Evolutionary conservation across 2,888 invertebrate species (phyloP).

Genomic region (Troilus luridus): DNA sequence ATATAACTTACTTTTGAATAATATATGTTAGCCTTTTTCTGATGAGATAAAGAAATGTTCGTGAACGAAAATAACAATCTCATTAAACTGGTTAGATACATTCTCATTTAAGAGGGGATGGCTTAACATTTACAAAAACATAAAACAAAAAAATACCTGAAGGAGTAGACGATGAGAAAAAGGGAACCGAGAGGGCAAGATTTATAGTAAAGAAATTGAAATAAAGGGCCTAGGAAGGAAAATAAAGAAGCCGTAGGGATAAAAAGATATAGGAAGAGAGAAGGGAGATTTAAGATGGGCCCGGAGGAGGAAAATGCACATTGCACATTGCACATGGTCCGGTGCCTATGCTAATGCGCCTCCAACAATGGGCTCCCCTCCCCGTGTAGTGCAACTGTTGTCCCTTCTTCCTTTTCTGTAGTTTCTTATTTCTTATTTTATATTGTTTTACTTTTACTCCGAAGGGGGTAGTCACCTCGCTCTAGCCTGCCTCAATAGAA

Average conservation of each 20-base stretch:
- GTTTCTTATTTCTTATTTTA: conserved; percentile 49
- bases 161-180: conserved; percentile 37
- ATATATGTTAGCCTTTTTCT: too few relatives aligned
- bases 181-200: conserved; percentile 34
- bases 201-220: conserved; percentile 57
- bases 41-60: neutral
- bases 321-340: conserved; percentile 13
- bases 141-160: neutral
- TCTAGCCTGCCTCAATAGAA: neutral
- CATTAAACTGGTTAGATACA: neutral
- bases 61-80: neutral
- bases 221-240: conserved; percentile 53
- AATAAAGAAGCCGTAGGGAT: conserved; percentile 48
- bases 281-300: conserved; percentile 53
- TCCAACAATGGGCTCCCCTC: conserved; percentile 32
- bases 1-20: too few relatives aligned
- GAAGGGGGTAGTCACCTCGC: conserved; percentile 38
- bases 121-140: conserved; percentile 21
- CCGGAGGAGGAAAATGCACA: conserved; percentile 46
- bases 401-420: conserved; percentile 38
- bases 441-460: conserved; percentile 48
- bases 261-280: conserved; percentile 55
- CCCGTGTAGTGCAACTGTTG: conserved; percentile 56
- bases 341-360: conserved; percentile 19
- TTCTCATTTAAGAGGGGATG: neutral